These are phyloP conservation scores for Perizoma affinitatum DNA, from an alignment of 2,888 invertebrate genomes.

Conservation along the genomic window DNA sequence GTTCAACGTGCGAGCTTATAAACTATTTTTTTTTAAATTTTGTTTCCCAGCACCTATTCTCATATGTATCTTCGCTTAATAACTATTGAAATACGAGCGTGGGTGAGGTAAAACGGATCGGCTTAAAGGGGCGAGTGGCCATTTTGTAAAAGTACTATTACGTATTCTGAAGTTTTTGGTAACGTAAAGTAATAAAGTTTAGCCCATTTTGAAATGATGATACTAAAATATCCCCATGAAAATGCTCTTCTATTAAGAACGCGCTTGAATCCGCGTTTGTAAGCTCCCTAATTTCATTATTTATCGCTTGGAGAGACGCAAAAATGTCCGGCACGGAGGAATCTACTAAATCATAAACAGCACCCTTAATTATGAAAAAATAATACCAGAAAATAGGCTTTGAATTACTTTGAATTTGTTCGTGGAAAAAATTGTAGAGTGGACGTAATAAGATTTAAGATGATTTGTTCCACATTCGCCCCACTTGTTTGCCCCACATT, in stretches of 20 bases:
- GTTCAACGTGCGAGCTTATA: too few relatives aligned
- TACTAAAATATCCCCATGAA: slow-evolving; percentile 2
- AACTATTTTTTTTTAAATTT: too few relatives aligned
- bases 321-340: slow-evolving; percentile 56
- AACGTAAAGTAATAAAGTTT: too few relatives aligned
- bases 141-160: too few relatives aligned
- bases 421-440: slow-evolving; percentile 56
- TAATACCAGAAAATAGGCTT: slow-evolving; percentile 57
- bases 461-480: too few relatives aligned
- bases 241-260: slow-evolving; percentile 27
- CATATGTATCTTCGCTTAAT: too few relatives aligned
- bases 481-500: too few relatives aligned
- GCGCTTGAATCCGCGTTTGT: slow-evolving; percentile 30
- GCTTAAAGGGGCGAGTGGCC: too few relatives aligned
- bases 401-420: slow-evolving; percentile 57
- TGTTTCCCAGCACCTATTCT: too few relatives aligned
- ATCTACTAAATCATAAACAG: slow-evolving; percentile 63
- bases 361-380: slow-evolving; percentile 72
- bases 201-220: background rate
- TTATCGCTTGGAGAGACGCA: slow-evolving; percentile 58
- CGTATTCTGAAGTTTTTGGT: too few relatives aligned
- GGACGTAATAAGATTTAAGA: slow-evolving; percentile 22
- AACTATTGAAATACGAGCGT: too few relatives aligned
- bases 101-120: too few relatives aligned
- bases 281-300: slow-evolving; percentile 65